Percentiles rank a stretch among this genome's conserved stretches.
These are phyloP conservation scores for Dipodomys stephensi DNA, from an alignment of 2,113 vertebrate genomes.

Conservation along the genomic window DNA sequence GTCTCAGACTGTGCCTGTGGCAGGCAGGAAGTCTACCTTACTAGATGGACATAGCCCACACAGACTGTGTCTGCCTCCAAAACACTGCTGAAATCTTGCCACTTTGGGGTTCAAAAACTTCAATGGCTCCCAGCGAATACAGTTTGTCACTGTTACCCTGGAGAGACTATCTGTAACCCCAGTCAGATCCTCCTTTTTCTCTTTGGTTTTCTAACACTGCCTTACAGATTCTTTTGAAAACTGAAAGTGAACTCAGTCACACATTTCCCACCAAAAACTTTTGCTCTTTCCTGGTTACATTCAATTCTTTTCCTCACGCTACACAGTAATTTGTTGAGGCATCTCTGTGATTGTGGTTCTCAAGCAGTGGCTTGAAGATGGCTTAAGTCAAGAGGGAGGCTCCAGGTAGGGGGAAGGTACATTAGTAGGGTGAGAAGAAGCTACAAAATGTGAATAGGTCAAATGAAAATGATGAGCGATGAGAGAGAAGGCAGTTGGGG, in stretches of 20 bases:
- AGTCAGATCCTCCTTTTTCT: not conserved
- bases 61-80: accelerated
- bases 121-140: not conserved
- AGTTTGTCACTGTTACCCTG: not conserved
- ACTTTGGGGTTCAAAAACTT: not conserved
- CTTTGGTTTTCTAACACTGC: not conserved
- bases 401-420: accelerated
- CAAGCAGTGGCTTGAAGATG: not conserved
- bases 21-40: not conserved
- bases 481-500: not conserved
- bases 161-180: not conserved
- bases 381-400: not conserved
- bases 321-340: not conserved
- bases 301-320: not conserved
- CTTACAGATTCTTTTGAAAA: not conserved
- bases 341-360: not conserved
- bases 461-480: not conserved
- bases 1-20: not conserved
- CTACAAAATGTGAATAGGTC: accelerated
- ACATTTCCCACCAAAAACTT: not conserved
- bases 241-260: not conserved
- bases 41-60: too few relatives aligned
- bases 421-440: not conserved
- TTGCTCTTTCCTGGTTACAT: not conserved
- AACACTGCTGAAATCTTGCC: not conserved